Percentiles rank a stretch among this genome's conserved stretches.
These are phyloP conservation scores for Petroica traversi DNA, from an alignment of 2,113 vertebrate species.

Conservation along the genomic window DNA sequence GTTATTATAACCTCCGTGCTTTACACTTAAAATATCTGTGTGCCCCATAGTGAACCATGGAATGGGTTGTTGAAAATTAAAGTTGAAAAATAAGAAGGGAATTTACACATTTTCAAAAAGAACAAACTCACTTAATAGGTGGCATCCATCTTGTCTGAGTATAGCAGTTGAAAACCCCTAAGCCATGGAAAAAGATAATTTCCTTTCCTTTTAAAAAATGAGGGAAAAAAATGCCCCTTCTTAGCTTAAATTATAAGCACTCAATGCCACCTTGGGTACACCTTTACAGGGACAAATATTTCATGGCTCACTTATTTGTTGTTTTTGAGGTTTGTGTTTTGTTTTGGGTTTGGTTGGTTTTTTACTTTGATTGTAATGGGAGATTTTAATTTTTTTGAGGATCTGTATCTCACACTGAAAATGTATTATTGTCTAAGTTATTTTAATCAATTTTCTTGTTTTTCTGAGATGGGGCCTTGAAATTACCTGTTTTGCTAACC, in stretches of 20 bases:
- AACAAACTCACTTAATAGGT: background rate
- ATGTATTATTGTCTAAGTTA: background rate
- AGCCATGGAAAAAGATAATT: background rate
- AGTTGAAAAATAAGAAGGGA: background rate
- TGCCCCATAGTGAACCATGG: background rate
- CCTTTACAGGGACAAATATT: background rate
- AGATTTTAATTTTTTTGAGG: background rate
- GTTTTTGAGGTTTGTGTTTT: fast-evolving
- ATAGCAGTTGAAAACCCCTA: background rate
- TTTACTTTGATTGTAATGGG: background rate
- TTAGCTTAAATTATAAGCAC: background rate
- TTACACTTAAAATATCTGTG: background rate
- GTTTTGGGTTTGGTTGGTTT: background rate
- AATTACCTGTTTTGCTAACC: background rate
- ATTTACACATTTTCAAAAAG: background rate
- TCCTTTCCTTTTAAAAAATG: background rate
- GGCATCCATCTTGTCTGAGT: background rate
- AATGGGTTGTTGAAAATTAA: background rate
- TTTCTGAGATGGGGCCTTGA: background rate
- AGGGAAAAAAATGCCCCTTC: background rate
- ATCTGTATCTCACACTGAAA: background rate
- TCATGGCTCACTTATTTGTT: background rate
- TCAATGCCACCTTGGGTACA: background rate
- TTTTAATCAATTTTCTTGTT: background rate
- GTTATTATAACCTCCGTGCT: background rate